Percentiles rank a stretch among this genome's conserved stretches.
phyloP scores from a whole-genome alignment of 2,113 vertebrate genomes.

The Ptyas mucosa region DNA sequence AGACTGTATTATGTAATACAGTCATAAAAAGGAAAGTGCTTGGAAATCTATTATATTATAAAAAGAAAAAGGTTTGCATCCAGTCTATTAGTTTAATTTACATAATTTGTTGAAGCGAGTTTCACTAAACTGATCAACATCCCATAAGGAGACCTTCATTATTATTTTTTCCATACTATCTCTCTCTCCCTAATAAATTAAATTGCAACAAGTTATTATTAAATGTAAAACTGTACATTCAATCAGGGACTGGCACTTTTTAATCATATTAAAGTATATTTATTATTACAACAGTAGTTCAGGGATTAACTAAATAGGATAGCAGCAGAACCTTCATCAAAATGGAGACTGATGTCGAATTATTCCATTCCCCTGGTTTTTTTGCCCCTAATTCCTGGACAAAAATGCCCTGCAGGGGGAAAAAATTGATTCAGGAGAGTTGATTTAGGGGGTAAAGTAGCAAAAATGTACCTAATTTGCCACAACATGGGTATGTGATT shows the following conservation, averaged over 20 bases:
- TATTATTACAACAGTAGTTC: background rate
- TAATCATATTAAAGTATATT: background rate
- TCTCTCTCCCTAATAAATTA: background rate
- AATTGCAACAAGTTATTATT: background rate
- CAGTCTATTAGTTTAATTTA: background rate
- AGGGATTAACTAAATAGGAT: background rate
- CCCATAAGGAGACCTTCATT: background rate
- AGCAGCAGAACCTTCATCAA: background rate
- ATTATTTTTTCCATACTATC: background rate
- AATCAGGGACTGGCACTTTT: background rate
- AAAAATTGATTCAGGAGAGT: background rate
- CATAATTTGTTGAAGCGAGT: background rate
- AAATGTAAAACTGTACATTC: background rate
- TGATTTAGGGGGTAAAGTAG: background rate
- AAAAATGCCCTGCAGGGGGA: background rate
- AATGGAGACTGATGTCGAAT: background rate
- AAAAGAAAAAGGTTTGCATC: background rate
- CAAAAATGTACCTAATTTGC: background rate
- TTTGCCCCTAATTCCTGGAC: background rate
- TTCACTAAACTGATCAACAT: background rate
- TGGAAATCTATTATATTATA: background rate
- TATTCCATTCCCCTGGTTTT: background rate
- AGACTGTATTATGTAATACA: background rate
- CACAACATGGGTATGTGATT: background rate
- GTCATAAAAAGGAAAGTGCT: background rate